phyloP scores from a whole-genome alignment of 2,113 vertebrate genomes.

The Megalops atlanticus region DNA sequence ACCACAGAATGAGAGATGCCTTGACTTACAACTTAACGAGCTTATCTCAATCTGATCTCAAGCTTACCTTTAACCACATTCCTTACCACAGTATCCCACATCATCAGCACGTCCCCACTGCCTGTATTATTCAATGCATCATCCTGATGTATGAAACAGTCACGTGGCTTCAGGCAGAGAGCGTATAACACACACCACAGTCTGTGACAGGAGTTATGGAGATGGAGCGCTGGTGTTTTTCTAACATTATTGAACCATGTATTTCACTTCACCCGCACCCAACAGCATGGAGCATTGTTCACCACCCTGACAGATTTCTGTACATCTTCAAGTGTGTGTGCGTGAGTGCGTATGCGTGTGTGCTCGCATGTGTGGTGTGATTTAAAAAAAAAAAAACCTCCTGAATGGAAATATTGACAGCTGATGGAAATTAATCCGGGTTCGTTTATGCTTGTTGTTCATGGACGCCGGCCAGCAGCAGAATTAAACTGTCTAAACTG shows the following conservation, averaged over 20 bases:
- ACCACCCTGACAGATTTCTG: neutral
- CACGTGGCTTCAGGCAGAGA: no score
- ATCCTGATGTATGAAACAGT: neutral
- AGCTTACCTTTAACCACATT: neutral
- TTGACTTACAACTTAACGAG: neutral
- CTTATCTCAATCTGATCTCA: no score
- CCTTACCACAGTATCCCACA: neutral
- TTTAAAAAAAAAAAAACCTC: neutral
- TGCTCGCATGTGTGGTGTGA: neutral
- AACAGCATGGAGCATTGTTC: no score
- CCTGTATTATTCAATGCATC: neutral
- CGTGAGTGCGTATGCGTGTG: neutral
- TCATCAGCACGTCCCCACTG: neutral
- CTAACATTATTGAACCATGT: no score
- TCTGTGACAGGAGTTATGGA: no score
- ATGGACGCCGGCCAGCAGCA: neutral
- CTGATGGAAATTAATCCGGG: neutral
- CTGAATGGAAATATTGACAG: constrained; percentile 1
- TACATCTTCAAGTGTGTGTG: neutral
- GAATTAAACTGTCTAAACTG: neutral
- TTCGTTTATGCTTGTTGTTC: neutral
- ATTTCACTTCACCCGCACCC: no score
- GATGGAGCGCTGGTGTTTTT: no score
- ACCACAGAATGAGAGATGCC: no score
- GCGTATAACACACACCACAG: no score